phyloP scores from a whole-genome alignment of 2,113 vertebrate species.

The Bubalus kerabau region DNA sequence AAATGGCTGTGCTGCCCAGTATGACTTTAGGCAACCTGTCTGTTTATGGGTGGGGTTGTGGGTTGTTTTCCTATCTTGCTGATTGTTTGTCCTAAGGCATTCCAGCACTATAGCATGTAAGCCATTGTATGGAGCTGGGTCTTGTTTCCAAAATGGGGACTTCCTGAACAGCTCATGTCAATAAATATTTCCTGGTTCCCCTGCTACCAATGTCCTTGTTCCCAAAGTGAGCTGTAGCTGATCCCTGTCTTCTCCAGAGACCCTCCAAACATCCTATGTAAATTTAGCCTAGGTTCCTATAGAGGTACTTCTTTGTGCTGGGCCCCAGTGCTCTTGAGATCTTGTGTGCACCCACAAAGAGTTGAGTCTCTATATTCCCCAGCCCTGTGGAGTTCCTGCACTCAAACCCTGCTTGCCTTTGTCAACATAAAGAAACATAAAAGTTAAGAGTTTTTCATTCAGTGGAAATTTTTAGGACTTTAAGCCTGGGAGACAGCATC shows the following conservation, averaged over 20 bases:
- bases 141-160: background rate
- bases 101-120: background rate
- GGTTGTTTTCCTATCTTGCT: background rate
- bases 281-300: background rate
- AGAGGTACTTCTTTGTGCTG: background rate
- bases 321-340: background rate
- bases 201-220: background rate
- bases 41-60: background rate
- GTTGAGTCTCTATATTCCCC: background rate
- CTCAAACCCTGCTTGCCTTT: background rate
- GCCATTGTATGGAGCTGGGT: background rate
- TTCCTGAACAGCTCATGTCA: background rate
- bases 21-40: background rate
- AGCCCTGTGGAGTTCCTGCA: background rate
- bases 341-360: background rate
- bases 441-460: background rate
- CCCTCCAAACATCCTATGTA: background rate
- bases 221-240: background rate
- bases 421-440: background rate
- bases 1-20: background rate
- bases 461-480: background rate
- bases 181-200: background rate
- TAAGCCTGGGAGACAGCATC: background rate
- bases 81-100: background rate
- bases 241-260: background rate